Base-by-base conservation (phyloP, 2,113 vertebrate genomes). In the Dipodomys stephensi region DNA sequence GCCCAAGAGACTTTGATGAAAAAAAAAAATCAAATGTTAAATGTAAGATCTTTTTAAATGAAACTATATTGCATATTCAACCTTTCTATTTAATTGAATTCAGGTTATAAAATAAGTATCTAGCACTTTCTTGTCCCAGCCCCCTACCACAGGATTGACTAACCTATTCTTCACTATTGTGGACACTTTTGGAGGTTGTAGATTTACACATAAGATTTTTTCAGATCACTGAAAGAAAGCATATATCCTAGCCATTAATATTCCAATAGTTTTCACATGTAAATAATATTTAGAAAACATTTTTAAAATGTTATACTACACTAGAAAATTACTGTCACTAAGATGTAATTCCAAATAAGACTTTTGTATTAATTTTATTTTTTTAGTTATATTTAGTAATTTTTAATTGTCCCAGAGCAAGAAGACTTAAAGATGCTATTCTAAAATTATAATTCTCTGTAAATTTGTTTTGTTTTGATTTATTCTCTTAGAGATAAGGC, bases 381-480 rank as follows among this genome's bases (percentile, higher is more conserved):
- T 49, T 82, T 94, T 49, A 6, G 19, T 83, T 82, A 46, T 64
- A 46, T 88, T 72, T 88, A 94, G 39, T 72, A 4, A 92, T 30
- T 90, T 93, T 85, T 68, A 89, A 77, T 71, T 90, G n/a, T 87
- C 65, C 35, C 1, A 49, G 39, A 73, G 46, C 18, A 72, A 35
- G n/a, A 84, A 0, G 9, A 83, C 77, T 84, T 95, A 82, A 93
- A 89, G 32, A 71, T 64, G n/a, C 7, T 90, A 67, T 72, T 84
- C n/a, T 93, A 53, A 92, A 92, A 89, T 82, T 79, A 71, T 23
- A 76, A 19, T 65, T 86, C 44, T 94, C n/a, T 49, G n/a, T 46
- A 91, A 96, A 93, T 72, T 65, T 72, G 67, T 87, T 92, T 95
- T 93, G 44, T 83, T 91, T 85, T 93, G 22, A 92, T 84, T 83